Conservation (phyloP, 2,888 invertebrate genomes). For the Dicyrtomina minuta region DNA sequence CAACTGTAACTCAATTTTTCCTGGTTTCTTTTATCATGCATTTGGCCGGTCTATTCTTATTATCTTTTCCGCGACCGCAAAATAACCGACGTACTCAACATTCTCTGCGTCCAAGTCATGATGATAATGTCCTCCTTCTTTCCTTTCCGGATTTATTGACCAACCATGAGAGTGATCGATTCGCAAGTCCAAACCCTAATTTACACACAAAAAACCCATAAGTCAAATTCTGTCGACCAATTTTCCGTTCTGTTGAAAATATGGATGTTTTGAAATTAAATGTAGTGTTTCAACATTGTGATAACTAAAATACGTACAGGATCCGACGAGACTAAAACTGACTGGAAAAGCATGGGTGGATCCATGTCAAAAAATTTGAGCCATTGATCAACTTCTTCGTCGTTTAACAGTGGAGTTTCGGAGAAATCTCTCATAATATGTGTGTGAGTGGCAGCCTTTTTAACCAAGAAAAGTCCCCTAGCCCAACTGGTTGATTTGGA, state of each 20-base stretch:
- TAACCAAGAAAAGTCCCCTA: constrained; percentile 89
- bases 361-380: constrained; percentile 86
- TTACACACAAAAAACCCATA: too few species aligned
- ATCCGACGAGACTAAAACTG: constrained; percentile 82
- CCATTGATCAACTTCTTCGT: constrained; percentile 80
- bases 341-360: constrained; percentile 83
- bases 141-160: constrained; percentile 73
- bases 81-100: constrained; percentile 89
- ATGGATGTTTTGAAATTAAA: too few species aligned
- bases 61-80: constrained; percentile 73
- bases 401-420: constrained; percentile 67
- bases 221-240: too few species aligned
- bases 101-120: constrained; percentile 84
- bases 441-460: constrained; percentile 78
- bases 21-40: constrained; percentile 61
- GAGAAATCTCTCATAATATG: constrained; percentile 98
- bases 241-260: too few species aligned
- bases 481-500: constrained; percentile 58
- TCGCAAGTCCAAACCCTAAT: constrained; percentile 84
- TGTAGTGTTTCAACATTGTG: too few species aligned
- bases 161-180: constrained; percentile 88
- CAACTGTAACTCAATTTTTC: too few species aligned
- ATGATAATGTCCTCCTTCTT: constrained; percentile 95
- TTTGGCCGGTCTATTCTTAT: constrained; percentile 74
- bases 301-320: constrained; percentile 65